Percentiles rank a stretch among this genome's conserved stretches.
These are phyloP conservation scores for Erannis defoliaria DNA, from an alignment of 2,888 invertebrate species.

Conservation along the genomic window DNA sequence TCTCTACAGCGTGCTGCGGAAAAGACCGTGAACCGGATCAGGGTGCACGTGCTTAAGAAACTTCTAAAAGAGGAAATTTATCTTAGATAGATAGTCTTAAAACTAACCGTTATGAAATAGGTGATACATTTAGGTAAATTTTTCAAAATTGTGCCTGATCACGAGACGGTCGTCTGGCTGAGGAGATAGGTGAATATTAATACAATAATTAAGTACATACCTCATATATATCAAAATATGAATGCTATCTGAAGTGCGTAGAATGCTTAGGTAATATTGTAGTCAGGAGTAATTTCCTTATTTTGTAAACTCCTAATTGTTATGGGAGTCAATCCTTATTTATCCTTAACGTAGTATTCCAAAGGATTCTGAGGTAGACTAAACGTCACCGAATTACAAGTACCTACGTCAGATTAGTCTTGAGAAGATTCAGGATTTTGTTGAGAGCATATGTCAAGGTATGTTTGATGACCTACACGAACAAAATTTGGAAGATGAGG, in stretches of 20 bases:
- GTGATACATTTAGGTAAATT: neutral
- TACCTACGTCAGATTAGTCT: neutral
- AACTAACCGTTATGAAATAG: constrained; percentile 1
- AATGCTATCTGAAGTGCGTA: neutral
- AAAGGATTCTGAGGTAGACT: neutral
- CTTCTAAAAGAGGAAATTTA: too few species aligned
- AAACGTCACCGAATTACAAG: neutral
- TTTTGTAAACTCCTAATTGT: neutral
- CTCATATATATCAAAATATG: neutral
- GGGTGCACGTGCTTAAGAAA: too few species aligned
- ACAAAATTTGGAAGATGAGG: neutral
- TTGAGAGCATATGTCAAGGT: neutral
- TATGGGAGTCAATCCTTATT: neutral
- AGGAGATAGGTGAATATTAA: neutral
- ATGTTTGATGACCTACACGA: neutral
- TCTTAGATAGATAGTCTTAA: neutral
- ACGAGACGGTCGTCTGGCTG: neutral
- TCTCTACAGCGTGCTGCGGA: too few species aligned
- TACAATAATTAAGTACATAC: neutral
- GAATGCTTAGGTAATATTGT: neutral
- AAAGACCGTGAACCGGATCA: too few species aligned
- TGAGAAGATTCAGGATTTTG: neutral
- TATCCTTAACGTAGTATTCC: neutral
- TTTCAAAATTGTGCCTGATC: neutral
- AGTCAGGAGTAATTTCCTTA: neutral